Base-by-base conservation (phyloP, 2,113 vertebrate species). In the Erythrocercus mccallii region DNA sequence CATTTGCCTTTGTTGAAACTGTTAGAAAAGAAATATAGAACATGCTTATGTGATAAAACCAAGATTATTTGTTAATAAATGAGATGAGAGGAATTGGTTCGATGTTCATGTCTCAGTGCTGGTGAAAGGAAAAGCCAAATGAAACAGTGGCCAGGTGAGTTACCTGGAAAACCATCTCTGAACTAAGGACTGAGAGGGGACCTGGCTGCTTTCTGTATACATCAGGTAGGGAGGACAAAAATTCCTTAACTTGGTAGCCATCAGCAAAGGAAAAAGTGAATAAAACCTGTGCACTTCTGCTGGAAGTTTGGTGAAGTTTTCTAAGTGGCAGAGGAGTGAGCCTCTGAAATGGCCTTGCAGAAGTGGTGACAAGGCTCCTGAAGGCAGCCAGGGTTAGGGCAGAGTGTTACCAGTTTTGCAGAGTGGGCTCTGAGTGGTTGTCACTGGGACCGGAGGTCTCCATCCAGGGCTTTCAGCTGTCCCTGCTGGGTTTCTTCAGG, bases 341-440 rank as follows among this genome's bases (percentile, higher is more conserved):
- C 17, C 18, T 64, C 54, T 58, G 64, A 12, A 77, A 42, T 21
- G 33, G n/a, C 64, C 65, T 73, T 42, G 33, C 30, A 73, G 66
- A 37, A 6, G 22, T 0, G 5, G 16, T 0, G 1, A 11, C 21
- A 37, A 38, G 35, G 60, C 35, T 42, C 14, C 37, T 20, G 53
- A 37, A 45, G 38, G 25, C 74, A 50, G 6, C 6, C 42, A 66
- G 30, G 22, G 4, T 2, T 12, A 48, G 69, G 48, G 35, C 35
- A 90, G 54, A 84, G 22, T 2, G 1, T n/a, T 7, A 10, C 11
- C 31, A 33, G 10, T 10, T 54, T 15, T 35, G 33, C 74, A 64
- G 80, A 60, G 45, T n/a, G 22, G 66, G 9, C 31, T 68, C 51
- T 11, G 25, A 22, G 62, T 8, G 22, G 37, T 6, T 48, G 37